Percentiles rank a stretch among this genome's conserved stretches.
phyloP scores from a whole-genome alignment of 2,797 vertebrate genomes.

The Pelochelys cantorii region DNA sequence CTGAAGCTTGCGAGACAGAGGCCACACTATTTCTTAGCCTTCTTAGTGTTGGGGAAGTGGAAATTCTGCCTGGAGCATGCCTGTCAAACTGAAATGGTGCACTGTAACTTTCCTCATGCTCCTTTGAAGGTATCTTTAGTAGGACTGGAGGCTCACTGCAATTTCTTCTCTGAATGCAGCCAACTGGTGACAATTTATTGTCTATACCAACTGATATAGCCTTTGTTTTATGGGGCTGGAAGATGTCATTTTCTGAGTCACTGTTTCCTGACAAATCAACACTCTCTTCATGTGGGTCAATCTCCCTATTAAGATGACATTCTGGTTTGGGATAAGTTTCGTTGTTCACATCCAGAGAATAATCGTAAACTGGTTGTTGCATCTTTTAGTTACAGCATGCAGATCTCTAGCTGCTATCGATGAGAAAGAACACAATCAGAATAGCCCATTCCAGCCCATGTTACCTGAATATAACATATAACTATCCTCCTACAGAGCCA shows the following conservation, averaged over 20 bases:
- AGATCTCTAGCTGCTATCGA: neutral
- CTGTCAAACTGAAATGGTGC: slow-evolving; percentile 86
- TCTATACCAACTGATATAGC: neutral
- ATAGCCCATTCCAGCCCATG: neutral
- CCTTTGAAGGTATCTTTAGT: slow-evolving; percentile 2
- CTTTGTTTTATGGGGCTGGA: neutral
- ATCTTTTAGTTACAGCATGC: slow-evolving; percentile 36
- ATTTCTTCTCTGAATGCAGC: neutral
- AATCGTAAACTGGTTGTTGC: slow-evolving; percentile 42
- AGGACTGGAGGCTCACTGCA: neutral
- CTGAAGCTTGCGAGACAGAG: slow-evolving; percentile 62
- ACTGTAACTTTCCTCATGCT: slow-evolving; percentile 51
- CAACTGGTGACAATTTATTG: neutral
- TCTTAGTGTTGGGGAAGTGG: slow-evolving; percentile 91
- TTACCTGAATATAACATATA: neutral
- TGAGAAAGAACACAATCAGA: neutral
- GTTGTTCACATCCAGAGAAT: slow-evolving; percentile 19
- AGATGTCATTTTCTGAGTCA: neutral
- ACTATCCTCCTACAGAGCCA: neutral
- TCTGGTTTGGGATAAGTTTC: neutral
- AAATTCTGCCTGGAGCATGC: slow-evolving; percentile 88
- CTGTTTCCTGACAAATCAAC: slow-evolving; percentile 3
- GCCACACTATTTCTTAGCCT: slow-evolving; percentile 83
- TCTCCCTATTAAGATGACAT: neutral
- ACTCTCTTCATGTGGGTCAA: neutral